These are phyloP conservation scores for Lasioglossum villosulum DNA, from an alignment of 2,888 invertebrate genomes.

Conservation along the genomic window DNA sequence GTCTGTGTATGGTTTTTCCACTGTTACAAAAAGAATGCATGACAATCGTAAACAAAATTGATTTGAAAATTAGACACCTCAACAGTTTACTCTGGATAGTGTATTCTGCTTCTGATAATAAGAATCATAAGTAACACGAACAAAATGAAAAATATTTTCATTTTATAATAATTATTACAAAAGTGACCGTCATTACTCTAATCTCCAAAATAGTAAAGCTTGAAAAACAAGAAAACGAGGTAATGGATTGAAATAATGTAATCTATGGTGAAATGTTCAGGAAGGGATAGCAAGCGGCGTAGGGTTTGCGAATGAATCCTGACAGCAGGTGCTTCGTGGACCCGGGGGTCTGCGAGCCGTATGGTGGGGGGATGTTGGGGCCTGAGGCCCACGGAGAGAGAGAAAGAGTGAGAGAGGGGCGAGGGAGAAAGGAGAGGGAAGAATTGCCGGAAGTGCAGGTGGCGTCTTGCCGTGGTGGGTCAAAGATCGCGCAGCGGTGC, in stretches of 20 bases:
- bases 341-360: constrained; percentile 2
- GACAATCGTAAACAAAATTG: too few relatives aligned
- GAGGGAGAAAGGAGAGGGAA: constrained; percentile 22
- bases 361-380: neutral
- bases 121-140: too few relatives aligned
- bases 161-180: too few relatives aligned
- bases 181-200: too few relatives aligned
- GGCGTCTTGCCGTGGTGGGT: constrained; percentile 69
- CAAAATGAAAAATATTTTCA: too few relatives aligned
- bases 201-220: neutral
- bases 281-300: constrained; percentile 18
- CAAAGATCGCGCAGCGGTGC: constrained; percentile 78
- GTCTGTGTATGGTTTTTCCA: too few relatives aligned
- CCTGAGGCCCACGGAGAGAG: neutral
- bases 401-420: neutral
- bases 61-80: too few relatives aligned
- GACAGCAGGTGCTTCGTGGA: constrained; percentile 56
- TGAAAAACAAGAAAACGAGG: neutral
- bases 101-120: too few relatives aligned
- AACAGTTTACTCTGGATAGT: too few relatives aligned
- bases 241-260: neutral
- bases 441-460: constrained; percentile 74
- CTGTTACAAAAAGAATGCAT: too few relatives aligned
- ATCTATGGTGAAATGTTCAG: neutral
- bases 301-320: constrained; percentile 35